A percentile compares a stretch with the other conserved stretches of the same genome.
These are phyloP conservation scores for Diadromus collaris DNA, from an alignment of 2,888 invertebrate genomes.

Conservation along the genomic window DNA sequence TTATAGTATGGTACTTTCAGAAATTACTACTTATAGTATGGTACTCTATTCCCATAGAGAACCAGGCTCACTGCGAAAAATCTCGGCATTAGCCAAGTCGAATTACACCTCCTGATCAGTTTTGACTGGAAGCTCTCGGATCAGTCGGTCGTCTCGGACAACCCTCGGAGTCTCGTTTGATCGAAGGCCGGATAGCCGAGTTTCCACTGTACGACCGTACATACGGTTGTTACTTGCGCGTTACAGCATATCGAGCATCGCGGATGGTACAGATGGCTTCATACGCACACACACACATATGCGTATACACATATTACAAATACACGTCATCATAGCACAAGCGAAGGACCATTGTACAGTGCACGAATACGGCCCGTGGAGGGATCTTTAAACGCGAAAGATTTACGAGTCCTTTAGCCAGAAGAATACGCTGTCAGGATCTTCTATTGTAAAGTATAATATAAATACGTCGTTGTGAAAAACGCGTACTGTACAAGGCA, in stretches of 20 bases:
- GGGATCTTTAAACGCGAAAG: constrained; percentile 13
- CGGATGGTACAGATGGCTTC: constrained; percentile 18
- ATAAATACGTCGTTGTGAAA: constrained; percentile 1
- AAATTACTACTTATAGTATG: no score
- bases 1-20: no score
- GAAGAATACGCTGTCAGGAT: constrained; percentile 12
- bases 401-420: constrained; percentile 41
- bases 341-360: not conserved
- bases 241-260: constrained; percentile 13
- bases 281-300: not conserved
- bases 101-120: no score
- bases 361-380: not conserved
- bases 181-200: no score
- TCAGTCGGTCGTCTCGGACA: no score
- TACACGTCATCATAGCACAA: constrained; percentile 3
- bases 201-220: not conserved
- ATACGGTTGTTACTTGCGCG: not conserved
- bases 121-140: no score
- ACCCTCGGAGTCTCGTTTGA: no score
- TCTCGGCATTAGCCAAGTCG: no score
- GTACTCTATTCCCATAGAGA: no score
- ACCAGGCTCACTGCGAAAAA: no score
- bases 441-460: constrained; percentile 33
- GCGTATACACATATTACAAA: not conserved
- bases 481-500: not conserved